Conservation (phyloP, 2,113 vertebrate species). For the Chionodraco myersi region DNA sequence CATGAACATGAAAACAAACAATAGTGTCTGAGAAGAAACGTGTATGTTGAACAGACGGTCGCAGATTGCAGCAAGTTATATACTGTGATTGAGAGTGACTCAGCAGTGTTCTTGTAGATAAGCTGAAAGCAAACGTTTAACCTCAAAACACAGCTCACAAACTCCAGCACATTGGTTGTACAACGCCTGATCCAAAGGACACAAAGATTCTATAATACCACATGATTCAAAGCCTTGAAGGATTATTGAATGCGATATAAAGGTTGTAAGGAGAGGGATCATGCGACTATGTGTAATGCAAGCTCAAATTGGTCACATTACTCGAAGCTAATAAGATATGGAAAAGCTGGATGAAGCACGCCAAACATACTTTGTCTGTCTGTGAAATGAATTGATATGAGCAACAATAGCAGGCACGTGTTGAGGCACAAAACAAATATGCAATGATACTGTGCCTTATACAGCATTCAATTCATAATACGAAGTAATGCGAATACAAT, state of each 20-base stretch:
- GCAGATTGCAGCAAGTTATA: conserved; percentile 10
- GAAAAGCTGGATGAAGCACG: not conserved
- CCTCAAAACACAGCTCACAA: conserved; percentile 2
- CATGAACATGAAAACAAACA: conserved; percentile 15
- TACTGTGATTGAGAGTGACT: conserved; percentile 25
- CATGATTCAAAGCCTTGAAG: conserved; percentile 53
- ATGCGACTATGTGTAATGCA: not conserved
- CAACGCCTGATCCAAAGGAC: conserved; percentile 15
- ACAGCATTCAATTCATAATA: not conserved
- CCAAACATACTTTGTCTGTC: not conserved
- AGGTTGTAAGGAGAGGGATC: conserved; percentile 20
- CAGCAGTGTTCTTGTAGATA: conserved; percentile 26
- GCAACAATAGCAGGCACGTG: not conserved
- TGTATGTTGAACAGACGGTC: conserved; percentile 18
- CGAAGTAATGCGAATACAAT: not conserved
- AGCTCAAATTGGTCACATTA: conserved; percentile 14
- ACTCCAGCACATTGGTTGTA: not conserved
- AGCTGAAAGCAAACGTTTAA: conserved; percentile 25
- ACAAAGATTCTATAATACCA: conserved; percentile 40
- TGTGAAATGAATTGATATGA: not conserved
- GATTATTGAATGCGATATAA: conserved; percentile 49
- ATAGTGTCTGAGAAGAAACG: conserved; percentile 1
- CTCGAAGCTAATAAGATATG: not conserved
- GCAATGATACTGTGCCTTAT: not conserved
- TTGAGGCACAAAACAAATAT: not conserved